phyloP scores from a whole-genome alignment of 2,888 invertebrate genomes.

The Amaurobius ferox region DNA sequence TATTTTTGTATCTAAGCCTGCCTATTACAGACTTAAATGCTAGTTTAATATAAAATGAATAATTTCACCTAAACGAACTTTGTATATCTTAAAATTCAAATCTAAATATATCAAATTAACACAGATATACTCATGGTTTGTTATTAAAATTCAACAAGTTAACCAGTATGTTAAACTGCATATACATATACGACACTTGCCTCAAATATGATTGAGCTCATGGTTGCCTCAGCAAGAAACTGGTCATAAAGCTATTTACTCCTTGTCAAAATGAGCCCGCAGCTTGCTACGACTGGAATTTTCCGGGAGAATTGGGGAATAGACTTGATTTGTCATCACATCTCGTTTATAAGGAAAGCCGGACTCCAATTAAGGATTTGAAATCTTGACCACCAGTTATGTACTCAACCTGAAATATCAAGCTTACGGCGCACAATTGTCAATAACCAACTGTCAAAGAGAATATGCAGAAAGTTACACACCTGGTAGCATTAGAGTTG shows the following conservation, averaged over 20 bases:
- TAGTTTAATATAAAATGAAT: too few species aligned
- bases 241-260: neutral
- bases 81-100: too few species aligned
- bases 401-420: constrained; percentile 3
- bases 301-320: neutral
- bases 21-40: too few species aligned
- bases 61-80: too few species aligned
- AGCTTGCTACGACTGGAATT: neutral
- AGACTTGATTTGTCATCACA: neutral
- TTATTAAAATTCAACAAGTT: too few species aligned
- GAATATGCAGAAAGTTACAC: constrained; percentile 17
- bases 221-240: neutral
- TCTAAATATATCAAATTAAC: too few species aligned
- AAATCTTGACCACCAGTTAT: neutral
- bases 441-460: constrained; percentile 36
- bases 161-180: too few species aligned
- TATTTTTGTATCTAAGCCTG: too few species aligned
- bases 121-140: too few species aligned
- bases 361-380: neutral
- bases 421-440: constrained; percentile 24
- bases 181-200: neutral
- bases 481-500: constrained; percentile 29
- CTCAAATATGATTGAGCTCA: too few species aligned
- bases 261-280: neutral
- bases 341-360: neutral